These are phyloP conservation scores for Drosophila mayaguana DNA, from an alignment of 2,888 invertebrate species.

Conservation along the genomic window DNA sequence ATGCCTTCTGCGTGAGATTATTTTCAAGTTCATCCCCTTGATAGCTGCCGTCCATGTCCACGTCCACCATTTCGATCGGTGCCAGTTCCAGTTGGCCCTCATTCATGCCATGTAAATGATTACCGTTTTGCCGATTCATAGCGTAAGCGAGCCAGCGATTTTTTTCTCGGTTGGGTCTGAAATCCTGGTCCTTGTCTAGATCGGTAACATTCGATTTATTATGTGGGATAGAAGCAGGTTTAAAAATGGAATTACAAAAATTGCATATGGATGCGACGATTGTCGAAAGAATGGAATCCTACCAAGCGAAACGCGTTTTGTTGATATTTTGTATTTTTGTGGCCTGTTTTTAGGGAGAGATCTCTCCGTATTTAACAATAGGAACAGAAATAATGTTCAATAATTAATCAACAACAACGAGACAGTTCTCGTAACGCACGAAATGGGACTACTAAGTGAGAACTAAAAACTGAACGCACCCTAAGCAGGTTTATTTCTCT, in stretches of 20 bases:
- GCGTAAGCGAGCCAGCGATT: conserved; percentile 56
- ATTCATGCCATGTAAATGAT: conserved; percentile 62
- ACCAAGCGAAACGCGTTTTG: conserved; percentile 62
- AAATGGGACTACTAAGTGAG: conserved; percentile 61
- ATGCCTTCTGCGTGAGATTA: conserved; percentile 35
- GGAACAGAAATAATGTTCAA: conserved; percentile 66
- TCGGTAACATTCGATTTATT: conserved; percentile 2
- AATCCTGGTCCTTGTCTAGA: conserved; percentile 64
- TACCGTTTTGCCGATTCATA: conserved; percentile 65
- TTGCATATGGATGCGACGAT: conserved; percentile 1
- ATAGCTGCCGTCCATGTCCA: conserved; percentile 34
- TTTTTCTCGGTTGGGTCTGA: conserved; percentile 46
- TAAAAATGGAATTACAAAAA: neutral
- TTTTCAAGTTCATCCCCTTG: conserved; percentile 38
- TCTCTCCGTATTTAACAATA: conserved; percentile 68
- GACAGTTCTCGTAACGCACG: conserved; percentile 60
- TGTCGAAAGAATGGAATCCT: conserved; percentile 23
- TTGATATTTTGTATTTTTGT: conserved; percentile 58
- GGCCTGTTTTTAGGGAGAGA: conserved; percentile 55
- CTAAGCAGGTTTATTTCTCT: conserved; percentile 10
- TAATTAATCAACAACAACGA: conserved; percentile 70
- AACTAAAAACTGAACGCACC: conserved; percentile 34
- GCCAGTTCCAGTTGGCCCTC: conserved; percentile 56
- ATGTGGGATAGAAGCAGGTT: neutral
- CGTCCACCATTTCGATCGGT: conserved; percentile 43